These are phyloP conservation scores for Bradypus variegatus DNA, from an alignment of 2,797 vertebrate genomes.

Conservation along the genomic window DNA sequence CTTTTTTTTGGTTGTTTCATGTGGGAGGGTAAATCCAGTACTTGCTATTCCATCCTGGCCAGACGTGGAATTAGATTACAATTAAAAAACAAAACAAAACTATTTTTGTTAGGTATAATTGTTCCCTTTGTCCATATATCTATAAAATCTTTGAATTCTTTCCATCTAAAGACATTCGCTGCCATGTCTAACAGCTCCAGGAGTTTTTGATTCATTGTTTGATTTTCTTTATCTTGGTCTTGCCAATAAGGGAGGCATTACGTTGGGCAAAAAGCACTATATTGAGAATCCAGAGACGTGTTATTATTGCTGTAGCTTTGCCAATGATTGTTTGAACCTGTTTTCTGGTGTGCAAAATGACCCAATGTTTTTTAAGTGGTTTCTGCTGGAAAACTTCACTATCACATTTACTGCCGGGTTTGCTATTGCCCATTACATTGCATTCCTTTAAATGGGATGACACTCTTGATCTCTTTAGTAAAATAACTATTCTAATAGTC, in stretches of 20 bases:
- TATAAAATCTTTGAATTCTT: no score
- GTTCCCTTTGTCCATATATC: no score
- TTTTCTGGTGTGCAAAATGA: neutral
- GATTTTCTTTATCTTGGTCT: neutral
- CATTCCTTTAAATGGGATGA: neutral
- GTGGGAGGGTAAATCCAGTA: no score
- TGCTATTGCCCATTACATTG: no score
- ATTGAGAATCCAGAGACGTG: neutral
- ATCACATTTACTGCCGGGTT: neutral
- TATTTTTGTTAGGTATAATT: no score
- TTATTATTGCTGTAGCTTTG: neutral
- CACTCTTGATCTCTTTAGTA: neutral
- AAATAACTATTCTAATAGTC: neutral
- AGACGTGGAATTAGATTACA: no score
- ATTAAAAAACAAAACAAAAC: no score
- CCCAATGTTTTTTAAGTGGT: neutral
- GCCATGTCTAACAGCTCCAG: no score
- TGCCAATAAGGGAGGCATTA: neutral
- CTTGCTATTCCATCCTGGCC: no score
- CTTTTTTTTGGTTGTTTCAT: no score
- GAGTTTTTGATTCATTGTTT: neutral
- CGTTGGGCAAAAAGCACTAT: no score
- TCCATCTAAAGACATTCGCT: no score
- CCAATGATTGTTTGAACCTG: neutral
- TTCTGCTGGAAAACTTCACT: neutral